Percentiles rank a stretch among this genome's conserved stretches.
These are phyloP conservation scores for Seriola dumerili DNA, from an alignment of 2,113 vertebrate genomes.

Conservation along the genomic window DNA sequence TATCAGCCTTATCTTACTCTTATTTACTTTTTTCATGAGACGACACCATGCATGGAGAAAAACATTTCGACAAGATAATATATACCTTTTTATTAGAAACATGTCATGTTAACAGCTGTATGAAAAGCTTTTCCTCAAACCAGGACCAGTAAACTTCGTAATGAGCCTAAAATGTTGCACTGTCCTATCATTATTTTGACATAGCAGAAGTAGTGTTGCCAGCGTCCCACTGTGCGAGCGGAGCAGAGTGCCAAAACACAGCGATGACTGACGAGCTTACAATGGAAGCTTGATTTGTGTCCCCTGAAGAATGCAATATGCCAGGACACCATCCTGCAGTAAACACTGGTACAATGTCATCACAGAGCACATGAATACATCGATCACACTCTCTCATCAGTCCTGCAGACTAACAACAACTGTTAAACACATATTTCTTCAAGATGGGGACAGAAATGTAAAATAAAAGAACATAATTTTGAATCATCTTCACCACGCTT, in stretches of 20 bases:
- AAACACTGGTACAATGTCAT: conserved; percentile 69
- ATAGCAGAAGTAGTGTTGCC: conserved; percentile 47
- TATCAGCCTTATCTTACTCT: neutral
- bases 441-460: neutral
- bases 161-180: conserved; percentile 52
- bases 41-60: neutral
- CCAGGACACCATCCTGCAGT: conserved; percentile 63
- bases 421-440: conserved; percentile 5
- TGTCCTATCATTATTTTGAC: conserved; percentile 70
- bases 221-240: conserved; percentile 56
- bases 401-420: conserved; percentile 40
- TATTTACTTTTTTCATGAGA: neutral
- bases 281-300: conserved; percentile 74
- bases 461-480: neutral
- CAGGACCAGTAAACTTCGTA: conserved; percentile 18
- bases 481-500: neutral
- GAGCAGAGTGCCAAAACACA: conserved; percentile 68
- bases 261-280: conserved; percentile 71
- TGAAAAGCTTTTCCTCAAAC: conserved; percentile 3
- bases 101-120: too few species aligned
- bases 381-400: conserved; percentile 50
- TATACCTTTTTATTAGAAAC: neutral
- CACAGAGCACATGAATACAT: conserved; percentile 48
- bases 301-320: conserved; percentile 67
- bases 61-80: neutral